Conservation (phyloP, 1,140 invertebrate genomes). For the Penaeus vannamei region DNA sequence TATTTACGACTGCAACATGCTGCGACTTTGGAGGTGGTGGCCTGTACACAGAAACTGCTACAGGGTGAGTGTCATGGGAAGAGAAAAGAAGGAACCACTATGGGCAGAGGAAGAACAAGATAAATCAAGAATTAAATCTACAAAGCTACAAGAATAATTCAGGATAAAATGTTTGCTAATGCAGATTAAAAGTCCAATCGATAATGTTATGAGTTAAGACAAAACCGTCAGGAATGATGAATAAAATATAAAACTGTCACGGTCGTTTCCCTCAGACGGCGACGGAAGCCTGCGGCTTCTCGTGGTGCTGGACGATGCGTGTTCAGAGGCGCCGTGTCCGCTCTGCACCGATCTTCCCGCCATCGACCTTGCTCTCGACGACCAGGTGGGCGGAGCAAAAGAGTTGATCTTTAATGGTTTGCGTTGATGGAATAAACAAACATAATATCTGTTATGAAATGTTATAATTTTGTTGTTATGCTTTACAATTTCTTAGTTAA, state of each 20-base stretch:
- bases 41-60: background rate
- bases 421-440: too few species aligned
- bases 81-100: too few species aligned
- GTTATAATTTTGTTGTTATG: too few species aligned
- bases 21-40: background rate
- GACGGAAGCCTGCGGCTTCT: background rate
- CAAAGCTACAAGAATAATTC: too few species aligned
- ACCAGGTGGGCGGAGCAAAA: constrained; percentile 25
- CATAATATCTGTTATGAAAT: too few species aligned
- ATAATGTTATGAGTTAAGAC: background rate
- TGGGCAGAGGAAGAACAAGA: too few species aligned
- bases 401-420: background rate
- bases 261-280: background rate
- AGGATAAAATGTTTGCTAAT: background rate
- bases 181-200: background rate
- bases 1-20: constrained; percentile 33
- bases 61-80: background rate
- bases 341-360: constrained; percentile 43
- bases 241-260: background rate
- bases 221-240: background rate
- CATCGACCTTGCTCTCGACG: constrained; percentile 44
- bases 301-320: constrained; percentile 49
- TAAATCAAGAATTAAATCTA: too few species aligned
- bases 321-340: constrained; percentile 31
- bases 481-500: too few species aligned